Evolutionary conservation across 2,888 invertebrate genomes (phyloP).

Genomic region (Euplagia quadripunctaria): DNA sequence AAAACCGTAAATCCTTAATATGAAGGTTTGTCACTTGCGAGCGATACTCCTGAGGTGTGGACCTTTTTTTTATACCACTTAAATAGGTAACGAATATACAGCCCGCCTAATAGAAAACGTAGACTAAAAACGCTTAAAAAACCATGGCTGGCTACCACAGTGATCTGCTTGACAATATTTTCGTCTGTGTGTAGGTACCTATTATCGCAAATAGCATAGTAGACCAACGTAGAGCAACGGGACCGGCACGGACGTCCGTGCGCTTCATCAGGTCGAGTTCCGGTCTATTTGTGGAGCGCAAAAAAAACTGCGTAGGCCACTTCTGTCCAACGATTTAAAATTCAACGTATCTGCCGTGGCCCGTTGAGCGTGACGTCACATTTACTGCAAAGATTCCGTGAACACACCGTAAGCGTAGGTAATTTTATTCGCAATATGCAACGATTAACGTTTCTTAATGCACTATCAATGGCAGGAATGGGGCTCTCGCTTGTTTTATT

Average conservation of each 20-base stretch:
- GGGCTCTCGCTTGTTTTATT: constrained; percentile 50
- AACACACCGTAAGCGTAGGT: constrained; percentile 37
- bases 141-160: neutral
- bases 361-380: constrained; percentile 66
- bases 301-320: constrained; percentile 64
- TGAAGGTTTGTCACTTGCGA: too few relatives aligned
- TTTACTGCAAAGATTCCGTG: constrained; percentile 54
- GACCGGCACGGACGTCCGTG: constrained; percentile 64
- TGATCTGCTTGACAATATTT: constrained; percentile 4
- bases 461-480: constrained; percentile 43
- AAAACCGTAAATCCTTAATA: neutral
- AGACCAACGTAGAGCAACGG: constrained; percentile 54
- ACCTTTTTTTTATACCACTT: too few relatives aligned
- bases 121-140: neutral
- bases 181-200: constrained; percentile 42
- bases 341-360: constrained; percentile 64
- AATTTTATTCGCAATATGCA: constrained; percentile 36
- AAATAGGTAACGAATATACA: neutral
- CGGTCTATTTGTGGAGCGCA: constrained; percentile 72
- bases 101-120: neutral
- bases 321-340: constrained; percentile 64
- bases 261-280: constrained; percentile 70
- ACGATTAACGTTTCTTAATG: constrained; percentile 29
- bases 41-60: too few relatives aligned
- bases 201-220: constrained; percentile 19